phyloP scores from a whole-genome alignment of 1,140 invertebrate genomes.

The Trialeurodes vaporariorum region DNA sequence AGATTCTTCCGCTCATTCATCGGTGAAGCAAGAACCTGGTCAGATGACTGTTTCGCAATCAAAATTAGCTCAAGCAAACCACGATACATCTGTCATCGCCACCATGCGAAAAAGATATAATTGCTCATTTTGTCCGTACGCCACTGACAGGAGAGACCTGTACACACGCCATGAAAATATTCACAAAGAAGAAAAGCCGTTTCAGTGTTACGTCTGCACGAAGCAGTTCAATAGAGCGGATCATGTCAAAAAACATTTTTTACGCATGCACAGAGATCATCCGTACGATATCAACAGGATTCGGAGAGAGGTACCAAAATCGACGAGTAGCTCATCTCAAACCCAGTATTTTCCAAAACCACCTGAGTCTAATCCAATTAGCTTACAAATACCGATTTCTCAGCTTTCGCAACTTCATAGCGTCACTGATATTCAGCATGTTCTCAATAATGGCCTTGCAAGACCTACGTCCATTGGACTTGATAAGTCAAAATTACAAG shows the following conservation, averaged over 20 bases:
- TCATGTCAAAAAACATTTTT: slow-evolving; percentile 87
- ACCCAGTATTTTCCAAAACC: neutral
- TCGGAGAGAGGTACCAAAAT: slow-evolving; percentile 35
- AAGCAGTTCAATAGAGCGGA: slow-evolving; percentile 90
- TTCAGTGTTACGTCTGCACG: slow-evolving; percentile 81
- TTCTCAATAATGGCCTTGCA: neutral
- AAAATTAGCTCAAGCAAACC: slow-evolving; percentile 4
- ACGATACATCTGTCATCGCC: slow-evolving; percentile 3
- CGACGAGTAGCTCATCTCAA: neutral
- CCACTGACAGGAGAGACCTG: slow-evolving; percentile 81
- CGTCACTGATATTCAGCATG: neutral
- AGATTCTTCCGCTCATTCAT: neutral
- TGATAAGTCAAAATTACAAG: neutral
- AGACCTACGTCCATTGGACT: neutral
- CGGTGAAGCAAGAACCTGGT: neutral
- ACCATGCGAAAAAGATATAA: slow-evolving; percentile 56
- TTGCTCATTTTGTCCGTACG: slow-evolving; percentile 75
- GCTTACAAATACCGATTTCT: neutral
- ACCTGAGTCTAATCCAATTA: neutral
- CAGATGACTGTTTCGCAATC: neutral
- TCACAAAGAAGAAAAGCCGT: slow-evolving; percentile 85
- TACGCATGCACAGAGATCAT: slow-evolving; percentile 77
- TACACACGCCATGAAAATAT: slow-evolving; percentile 94
- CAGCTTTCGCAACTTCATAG: neutral
- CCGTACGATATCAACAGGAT: slow-evolving; percentile 75